Base-by-base conservation (phyloP, 2,888 invertebrate genomes). In the Thymelicus sylvestris region DNA sequence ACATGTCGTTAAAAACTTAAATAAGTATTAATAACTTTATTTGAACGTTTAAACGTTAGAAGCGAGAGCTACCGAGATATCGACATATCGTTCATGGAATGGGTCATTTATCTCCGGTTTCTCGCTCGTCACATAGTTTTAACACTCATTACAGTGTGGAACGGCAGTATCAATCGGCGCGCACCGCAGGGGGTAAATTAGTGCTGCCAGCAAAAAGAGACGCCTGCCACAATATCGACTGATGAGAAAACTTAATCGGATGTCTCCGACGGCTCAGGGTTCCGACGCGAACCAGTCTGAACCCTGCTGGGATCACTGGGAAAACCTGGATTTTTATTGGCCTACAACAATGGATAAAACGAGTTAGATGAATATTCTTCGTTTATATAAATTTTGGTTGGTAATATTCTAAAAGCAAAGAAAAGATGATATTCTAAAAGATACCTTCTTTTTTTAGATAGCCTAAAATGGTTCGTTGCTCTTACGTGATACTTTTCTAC, bases 151-250 rank as follows among this genome's bases (percentile, higher is more conserved):
- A 71, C 39, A 65, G 24, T 60, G 60, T 38, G 60, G 31, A 50
- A 57, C 69, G 41, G 63, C 59, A 41, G 60, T 70, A 60, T 70
- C 70, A 70, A 66, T 70, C 48, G 62, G 48, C 64, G 59, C 31
- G 75, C 80, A 66, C 85, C 61, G 73, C 81, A 72, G 81, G 83
- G 72, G 81, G 82, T 82, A 81, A 82, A 84, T 83, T 81, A 81
- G 79, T 79, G 80, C 80, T 76, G 80, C 80, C 80, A 77, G 80
- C 77, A 84, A 82, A 84, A 83, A 81, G 67, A 38, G 24, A 61
- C 66, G 65, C 50, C 70, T 71, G 66, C 70, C 65, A 65, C 70
- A 65, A 65, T 70, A 60, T 7, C 15, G 19, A 52, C 60, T 70
- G 60, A 70, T 65, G 65, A 60, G 60, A 70, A 70, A 70, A 70